Evolutionary conservation across 1,140 invertebrate genomes (phyloP).

Genomic region (Drosophila guanche): DNA sequence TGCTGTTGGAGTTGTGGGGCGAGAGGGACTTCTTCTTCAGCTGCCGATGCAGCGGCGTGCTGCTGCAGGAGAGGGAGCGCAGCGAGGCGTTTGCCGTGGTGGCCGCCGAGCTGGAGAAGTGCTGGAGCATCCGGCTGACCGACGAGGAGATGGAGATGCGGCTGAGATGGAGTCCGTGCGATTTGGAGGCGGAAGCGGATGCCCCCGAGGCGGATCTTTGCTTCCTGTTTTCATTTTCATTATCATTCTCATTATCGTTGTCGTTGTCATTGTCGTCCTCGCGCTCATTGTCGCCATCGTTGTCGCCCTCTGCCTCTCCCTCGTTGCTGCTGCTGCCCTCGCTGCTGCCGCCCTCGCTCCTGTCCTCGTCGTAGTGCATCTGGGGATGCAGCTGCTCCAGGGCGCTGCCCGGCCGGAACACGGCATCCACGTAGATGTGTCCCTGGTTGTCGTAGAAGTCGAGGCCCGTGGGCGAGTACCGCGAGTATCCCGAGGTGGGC

Average conservation of each 20-base stretch:
- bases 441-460: constrained; percentile 69
- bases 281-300: constrained; percentile 37
- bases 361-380: constrained; percentile 79
- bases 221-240: constrained; percentile 38
- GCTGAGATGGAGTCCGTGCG: constrained; percentile 65
- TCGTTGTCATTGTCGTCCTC: constrained; percentile 43
- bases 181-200: constrained; percentile 28
- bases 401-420: constrained; percentile 65
- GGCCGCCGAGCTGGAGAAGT: constrained; percentile 81
- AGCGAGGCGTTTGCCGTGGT: constrained; percentile 80
- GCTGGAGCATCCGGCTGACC: constrained; percentile 87
- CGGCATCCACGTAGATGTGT: constrained; percentile 69
- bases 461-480: constrained; percentile 54
- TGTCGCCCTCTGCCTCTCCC: constrained; percentile 29
- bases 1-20: constrained; percentile 45
- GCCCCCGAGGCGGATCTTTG: constrained; percentile 48
- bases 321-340: constrained; percentile 34
- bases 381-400: constrained; percentile 84
- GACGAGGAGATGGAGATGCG: constrained; percentile 84
- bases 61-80: constrained; percentile 86
- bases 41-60: constrained; percentile 83
- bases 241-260: constrained; percentile 42
- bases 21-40: constrained; percentile 57
- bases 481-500: constrained; percentile 55
- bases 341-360: constrained; percentile 41